A percentile compares a stretch with the other conserved stretches of the same genome.
phyloP scores from a whole-genome alignment of 1,140 invertebrate genomes.

The Notospermus geniculatus region DNA sequence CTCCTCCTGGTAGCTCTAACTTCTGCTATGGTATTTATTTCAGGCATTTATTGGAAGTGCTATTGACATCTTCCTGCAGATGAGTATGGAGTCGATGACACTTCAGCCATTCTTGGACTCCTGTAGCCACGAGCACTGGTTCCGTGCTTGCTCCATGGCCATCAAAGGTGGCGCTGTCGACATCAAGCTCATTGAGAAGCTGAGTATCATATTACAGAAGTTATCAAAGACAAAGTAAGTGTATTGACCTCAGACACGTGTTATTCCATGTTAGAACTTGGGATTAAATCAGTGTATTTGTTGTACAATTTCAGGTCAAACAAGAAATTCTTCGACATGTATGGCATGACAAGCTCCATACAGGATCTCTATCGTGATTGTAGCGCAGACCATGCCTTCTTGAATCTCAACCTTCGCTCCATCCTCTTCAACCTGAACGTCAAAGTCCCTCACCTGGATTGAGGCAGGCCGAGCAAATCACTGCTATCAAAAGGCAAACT shows the following conservation, averaged over 20 bases:
- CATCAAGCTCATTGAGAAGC: constrained; percentile 45
- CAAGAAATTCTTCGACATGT: constrained; percentile 53
- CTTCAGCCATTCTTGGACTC: constrained; percentile 45
- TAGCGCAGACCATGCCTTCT: constrained; percentile 47
- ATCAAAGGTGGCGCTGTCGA: constrained; percentile 45
- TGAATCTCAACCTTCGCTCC: constrained; percentile 52
- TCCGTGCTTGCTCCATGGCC: constrained; percentile 49
- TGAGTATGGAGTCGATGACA: constrained; percentile 50
- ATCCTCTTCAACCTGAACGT: constrained; percentile 50
- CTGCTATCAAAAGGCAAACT: too few species aligned
- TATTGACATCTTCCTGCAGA: constrained; percentile 51
- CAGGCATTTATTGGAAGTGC: constrained; percentile 25
- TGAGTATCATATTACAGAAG: constrained; percentile 54
- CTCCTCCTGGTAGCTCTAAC: too few species aligned
- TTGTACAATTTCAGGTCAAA: constrained; percentile 40
- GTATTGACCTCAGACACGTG: background rate
- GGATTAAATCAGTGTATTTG: background rate
- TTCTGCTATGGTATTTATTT: background rate
- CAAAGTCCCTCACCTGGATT: too few species aligned
- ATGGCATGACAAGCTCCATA: constrained; percentile 48
- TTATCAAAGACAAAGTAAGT: constrained; percentile 52
- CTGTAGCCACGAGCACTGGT: constrained; percentile 52
- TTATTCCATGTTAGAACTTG: background rate
- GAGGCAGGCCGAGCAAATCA: background rate
- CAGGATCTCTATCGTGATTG: constrained; percentile 47